Evolutionary conservation across 1,140 invertebrate genomes (phyloP).

Genomic region (Phocides pigmalion): DNA sequence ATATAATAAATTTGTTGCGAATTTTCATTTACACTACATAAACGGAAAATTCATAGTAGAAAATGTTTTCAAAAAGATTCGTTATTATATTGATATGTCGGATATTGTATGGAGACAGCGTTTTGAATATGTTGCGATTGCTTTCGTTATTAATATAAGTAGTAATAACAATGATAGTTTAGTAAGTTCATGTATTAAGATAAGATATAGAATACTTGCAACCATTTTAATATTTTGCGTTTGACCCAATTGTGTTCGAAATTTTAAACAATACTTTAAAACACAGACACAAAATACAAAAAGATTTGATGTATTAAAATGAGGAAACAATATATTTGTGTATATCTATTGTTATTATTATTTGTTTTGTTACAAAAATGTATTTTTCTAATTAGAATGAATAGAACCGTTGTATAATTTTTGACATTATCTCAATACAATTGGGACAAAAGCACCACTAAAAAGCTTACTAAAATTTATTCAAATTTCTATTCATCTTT

Average conservation of each 20-base stretch:
- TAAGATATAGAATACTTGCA: background rate
- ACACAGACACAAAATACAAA: too few species aligned
- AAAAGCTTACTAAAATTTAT: slow-evolving; percentile 51
- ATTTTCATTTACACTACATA: background rate
- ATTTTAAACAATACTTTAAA: too few species aligned
- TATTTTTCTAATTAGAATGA: too few species aligned
- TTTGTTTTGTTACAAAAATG: too few species aligned
- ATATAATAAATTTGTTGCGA: background rate
- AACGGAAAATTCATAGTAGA: slow-evolving; percentile 4
- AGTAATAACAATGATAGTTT: slow-evolving; percentile 24
- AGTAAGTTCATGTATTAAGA: background rate
- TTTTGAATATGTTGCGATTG: slow-evolving; percentile 58
- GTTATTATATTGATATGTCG: slow-evolving; percentile 59
- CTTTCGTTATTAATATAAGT: slow-evolving; percentile 47
- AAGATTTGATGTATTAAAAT: too few species aligned
- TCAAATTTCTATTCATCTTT: slow-evolving; percentile 46
- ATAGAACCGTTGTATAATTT: too few species aligned
- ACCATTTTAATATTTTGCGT: background rate
- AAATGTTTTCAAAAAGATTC: slow-evolving; percentile 35
- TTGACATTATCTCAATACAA: too few species aligned
- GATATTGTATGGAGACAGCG: slow-evolving; percentile 44
- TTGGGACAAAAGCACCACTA: slow-evolving; percentile 39
- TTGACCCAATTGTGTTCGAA: slow-evolving; percentile 1
- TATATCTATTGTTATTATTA: too few species aligned
- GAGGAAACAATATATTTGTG: too few species aligned